phyloP scores from a whole-genome alignment of 1,140 invertebrate species.

The Spodoptera frugiperda region DNA sequence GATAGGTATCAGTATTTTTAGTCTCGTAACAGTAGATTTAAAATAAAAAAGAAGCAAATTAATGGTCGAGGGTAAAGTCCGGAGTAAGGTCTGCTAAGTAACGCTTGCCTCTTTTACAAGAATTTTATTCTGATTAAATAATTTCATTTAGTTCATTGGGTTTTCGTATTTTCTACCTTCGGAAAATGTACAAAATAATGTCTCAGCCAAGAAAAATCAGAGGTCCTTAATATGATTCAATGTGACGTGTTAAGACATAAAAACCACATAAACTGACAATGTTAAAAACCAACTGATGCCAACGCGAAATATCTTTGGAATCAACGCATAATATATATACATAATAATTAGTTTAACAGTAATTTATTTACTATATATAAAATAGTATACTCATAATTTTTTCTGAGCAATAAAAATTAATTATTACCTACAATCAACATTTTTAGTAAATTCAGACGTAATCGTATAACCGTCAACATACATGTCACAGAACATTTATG shows the following conservation, averaged over 20 bases:
- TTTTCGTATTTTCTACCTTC: slow-evolving; percentile 38
- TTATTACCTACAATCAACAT: background rate
- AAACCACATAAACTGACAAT: too few relatives aligned
- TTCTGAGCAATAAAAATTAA: slow-evolving; percentile 19
- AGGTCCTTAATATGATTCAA: too few relatives aligned
- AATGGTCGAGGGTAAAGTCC: too few relatives aligned
- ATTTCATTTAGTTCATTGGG: background rate
- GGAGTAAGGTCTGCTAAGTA: too few relatives aligned
- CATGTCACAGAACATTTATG: slow-evolving; percentile 26
- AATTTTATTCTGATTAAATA: background rate
- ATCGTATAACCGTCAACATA: slow-evolving; percentile 28
- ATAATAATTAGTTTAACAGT: too few relatives aligned
- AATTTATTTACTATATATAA: background rate
- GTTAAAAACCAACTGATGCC: too few relatives aligned
- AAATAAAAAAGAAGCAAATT: too few relatives aligned
- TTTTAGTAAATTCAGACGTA: slow-evolving; percentile 32
- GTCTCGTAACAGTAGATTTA: too few relatives aligned
- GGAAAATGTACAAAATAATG: slow-evolving; percentile 54
- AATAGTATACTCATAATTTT: slow-evolving; percentile 22
- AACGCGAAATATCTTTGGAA: too few relatives aligned
- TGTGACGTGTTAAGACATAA: too few relatives aligned
- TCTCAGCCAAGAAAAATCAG: slow-evolving; percentile 33
- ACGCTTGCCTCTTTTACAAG: background rate
- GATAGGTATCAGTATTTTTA: too few relatives aligned
- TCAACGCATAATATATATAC: too few relatives aligned